Conservation (phyloP, 2,888 invertebrate genomes). For the Clanis bilineata region DNA sequence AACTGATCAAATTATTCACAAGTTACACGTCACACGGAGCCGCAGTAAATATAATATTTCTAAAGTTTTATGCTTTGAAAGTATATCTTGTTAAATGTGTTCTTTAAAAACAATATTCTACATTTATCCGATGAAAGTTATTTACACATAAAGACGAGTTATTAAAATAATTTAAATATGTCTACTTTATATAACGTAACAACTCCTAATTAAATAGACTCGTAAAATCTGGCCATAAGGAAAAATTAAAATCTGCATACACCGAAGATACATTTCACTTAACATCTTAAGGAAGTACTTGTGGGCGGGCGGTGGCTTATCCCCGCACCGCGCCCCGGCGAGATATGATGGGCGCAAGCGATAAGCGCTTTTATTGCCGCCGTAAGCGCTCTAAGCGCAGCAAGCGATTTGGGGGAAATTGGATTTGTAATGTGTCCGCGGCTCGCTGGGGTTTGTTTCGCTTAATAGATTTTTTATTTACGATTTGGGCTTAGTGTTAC, state of each 20-base stretch:
- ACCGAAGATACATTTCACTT: conserved; percentile 3
- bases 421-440: conserved; percentile 11
- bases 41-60: too few relatives aligned
- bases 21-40: too few relatives aligned
- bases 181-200: too few relatives aligned
- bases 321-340: not conserved
- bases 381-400: conserved; percentile 8
- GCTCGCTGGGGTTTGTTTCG: not conserved
- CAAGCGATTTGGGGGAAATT: conserved; percentile 5
- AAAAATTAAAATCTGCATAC: not conserved
- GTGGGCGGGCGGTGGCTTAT: not conserved
- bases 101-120: too few relatives aligned
- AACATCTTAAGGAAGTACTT: conserved; percentile 6
- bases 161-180: too few relatives aligned
- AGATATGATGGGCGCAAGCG: conserved; percentile 10
- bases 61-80: too few relatives aligned
- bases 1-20: too few relatives aligned
- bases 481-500: not conserved
- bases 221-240: not conserved
- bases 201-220: not conserved
- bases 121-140: too few relatives aligned
- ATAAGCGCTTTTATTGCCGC: conserved; percentile 9
- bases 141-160: too few relatives aligned
- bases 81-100: too few relatives aligned
- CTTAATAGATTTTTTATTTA: conserved; percentile 11